These are phyloP conservation scores for Rhagium mordax DNA, from an alignment of 2,888 invertebrate genomes.

Conservation along the genomic window DNA sequence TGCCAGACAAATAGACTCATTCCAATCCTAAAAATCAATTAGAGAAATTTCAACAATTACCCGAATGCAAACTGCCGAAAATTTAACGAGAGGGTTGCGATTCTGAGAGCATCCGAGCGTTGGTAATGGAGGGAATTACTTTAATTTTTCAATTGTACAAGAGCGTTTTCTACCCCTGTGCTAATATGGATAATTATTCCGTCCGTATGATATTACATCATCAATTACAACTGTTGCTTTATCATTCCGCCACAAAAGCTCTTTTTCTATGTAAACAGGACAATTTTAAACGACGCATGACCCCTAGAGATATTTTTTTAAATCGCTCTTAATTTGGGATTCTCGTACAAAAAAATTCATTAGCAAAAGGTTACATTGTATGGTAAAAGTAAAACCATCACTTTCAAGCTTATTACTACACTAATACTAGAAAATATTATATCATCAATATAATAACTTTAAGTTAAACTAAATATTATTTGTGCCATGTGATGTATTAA, in stretches of 20 bases:
- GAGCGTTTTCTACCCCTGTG: slow-evolving; percentile 33
- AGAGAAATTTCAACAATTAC: slow-evolving; percentile 34
- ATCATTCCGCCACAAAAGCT: not conserved
- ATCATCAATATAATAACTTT: too few species aligned
- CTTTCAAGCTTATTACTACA: too few species aligned
- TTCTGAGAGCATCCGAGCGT: slow-evolving; percentile 35
- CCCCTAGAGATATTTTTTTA: too few species aligned
- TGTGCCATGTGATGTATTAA: too few species aligned
- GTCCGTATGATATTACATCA: slow-evolving; percentile 28
- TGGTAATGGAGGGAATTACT: slow-evolving; percentile 38
- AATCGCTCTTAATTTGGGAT: too few species aligned
- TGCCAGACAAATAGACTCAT: not conserved
- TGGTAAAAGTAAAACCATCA: too few species aligned
- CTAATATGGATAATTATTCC: slow-evolving; percentile 29
- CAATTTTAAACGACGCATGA: too few species aligned
- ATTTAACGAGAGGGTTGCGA: slow-evolving; percentile 35
- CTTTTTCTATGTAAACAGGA: too few species aligned
- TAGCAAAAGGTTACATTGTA: too few species aligned
- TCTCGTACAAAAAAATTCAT: too few species aligned
- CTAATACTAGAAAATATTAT: too few species aligned
- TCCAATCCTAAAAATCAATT: slow-evolving; percentile 28
- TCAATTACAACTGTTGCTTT: slow-evolving; percentile 19
- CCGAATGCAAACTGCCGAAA: slow-evolving; percentile 36
- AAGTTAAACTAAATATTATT: too few species aligned
- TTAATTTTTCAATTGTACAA: slow-evolving; percentile 36